These are phyloP conservation scores for Cryptomyrus ogoouensis DNA, from an alignment of 2,113 vertebrate species.

Conservation along the genomic window DNA sequence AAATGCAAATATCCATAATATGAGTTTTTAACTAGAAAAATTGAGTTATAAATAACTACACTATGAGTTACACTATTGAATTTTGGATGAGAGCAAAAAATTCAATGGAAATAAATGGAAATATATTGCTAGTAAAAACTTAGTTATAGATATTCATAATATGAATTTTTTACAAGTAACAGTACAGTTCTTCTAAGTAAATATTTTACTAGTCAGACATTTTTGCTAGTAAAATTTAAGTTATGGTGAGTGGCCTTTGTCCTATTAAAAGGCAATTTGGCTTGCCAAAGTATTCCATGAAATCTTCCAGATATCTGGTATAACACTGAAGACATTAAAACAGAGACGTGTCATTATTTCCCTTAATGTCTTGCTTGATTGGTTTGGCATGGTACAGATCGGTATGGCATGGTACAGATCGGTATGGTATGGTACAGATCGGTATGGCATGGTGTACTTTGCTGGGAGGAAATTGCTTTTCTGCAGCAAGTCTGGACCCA, in stretches of 20 bases:
- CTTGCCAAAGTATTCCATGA: not conserved
- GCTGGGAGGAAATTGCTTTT: not conserved
- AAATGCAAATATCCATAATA: not conserved
- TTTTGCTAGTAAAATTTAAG: too few relatives aligned
- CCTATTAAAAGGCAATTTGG: too few relatives aligned
- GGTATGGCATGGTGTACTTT: not conserved
- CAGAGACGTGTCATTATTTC: not conserved
- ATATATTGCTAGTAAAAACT: not conserved
- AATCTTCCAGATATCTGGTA: not conserved
- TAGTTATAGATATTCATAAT: not conserved
- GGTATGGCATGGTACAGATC: not conserved
- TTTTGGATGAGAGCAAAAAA: too few relatives aligned
- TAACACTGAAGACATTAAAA: not conserved
- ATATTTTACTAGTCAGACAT: too few relatives aligned
- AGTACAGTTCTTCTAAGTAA: not conserved
- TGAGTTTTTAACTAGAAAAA: not conserved
- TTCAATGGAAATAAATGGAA: too few relatives aligned
- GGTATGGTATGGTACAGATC: not conserved
- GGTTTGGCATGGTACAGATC: not conserved
- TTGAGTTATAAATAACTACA: too few relatives aligned
- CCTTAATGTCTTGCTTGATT: not conserved
- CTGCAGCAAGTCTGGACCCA: not conserved
- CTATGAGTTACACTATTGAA: too few relatives aligned
- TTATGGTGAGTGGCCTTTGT: too few relatives aligned
- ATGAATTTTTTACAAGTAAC: not conserved